Conservation (phyloP, 2,113 vertebrate genomes). For the Saimiri boliviensis region DNA sequence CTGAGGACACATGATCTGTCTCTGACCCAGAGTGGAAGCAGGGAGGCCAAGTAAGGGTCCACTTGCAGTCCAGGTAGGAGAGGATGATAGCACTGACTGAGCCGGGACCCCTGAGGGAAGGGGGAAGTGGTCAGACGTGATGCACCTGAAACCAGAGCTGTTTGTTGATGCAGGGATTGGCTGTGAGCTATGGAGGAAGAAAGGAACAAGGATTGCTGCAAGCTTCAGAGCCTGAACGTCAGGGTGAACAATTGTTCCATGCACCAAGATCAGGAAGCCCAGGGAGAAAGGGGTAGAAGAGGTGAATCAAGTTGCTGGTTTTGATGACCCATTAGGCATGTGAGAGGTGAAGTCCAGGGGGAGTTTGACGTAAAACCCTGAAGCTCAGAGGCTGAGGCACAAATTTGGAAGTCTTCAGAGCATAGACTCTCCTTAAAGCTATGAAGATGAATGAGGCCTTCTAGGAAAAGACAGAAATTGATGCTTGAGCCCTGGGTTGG, state of each 20-base stretch:
- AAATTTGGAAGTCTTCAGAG: background rate
- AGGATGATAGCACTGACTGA: background rate
- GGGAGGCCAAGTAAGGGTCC: background rate
- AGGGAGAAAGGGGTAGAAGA: background rate
- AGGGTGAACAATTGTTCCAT: accelerated
- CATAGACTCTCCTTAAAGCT: background rate
- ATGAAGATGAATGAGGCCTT: background rate
- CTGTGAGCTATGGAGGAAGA: background rate
- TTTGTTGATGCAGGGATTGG: too few relatives aligned
- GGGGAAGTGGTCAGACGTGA: too few relatives aligned
- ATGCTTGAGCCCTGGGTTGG: too few relatives aligned
- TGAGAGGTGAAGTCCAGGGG: background rate
- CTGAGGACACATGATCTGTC: background rate
- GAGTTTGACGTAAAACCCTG: background rate
- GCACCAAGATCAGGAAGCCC: background rate
- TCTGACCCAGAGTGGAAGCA: background rate
- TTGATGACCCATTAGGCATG: background rate
- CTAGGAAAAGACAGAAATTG: too few relatives aligned
- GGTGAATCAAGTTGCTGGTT: background rate
- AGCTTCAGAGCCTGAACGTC: background rate
- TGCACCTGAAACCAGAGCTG: background rate
- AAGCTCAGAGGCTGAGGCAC: background rate
- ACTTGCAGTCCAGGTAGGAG: background rate
- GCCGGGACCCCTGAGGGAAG: too few relatives aligned
- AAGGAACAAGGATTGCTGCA: background rate